A percentile compares a stretch with the other conserved stretches of the same genome.
Evolutionary conservation across 2,113 vertebrate species (phyloP).

Genomic region (Aegithalos caudatus): DNA sequence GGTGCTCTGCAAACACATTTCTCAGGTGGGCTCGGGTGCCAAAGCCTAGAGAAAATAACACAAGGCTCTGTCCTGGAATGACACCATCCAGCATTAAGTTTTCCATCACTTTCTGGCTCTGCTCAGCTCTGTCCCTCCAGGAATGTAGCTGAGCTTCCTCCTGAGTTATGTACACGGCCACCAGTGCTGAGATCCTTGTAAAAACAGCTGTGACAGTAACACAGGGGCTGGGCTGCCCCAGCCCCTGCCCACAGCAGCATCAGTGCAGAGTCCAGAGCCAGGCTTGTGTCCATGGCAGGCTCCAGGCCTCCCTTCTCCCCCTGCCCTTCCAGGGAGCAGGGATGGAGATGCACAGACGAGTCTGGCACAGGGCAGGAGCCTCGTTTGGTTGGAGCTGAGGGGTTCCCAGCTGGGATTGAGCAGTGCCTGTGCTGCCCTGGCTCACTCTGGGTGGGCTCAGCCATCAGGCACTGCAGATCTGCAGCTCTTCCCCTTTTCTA

Average conservation of each 20-base stretch:
- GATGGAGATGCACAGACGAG: not conserved
- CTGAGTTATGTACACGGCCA: not conserved
- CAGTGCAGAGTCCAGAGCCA: not conserved
- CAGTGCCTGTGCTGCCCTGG: not conserved
- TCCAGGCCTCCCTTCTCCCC: not conserved
- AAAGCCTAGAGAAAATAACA: not conserved
- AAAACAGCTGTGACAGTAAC: conserved; percentile 48
- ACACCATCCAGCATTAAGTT: not conserved
- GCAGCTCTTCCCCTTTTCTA: fast-evolving
- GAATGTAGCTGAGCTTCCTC: not conserved
- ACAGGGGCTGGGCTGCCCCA: not conserved
- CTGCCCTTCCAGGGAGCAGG: not conserved
- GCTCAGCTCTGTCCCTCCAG: not conserved
- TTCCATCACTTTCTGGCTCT: not conserved
- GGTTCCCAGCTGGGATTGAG: not conserved
- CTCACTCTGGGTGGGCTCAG: not conserved
- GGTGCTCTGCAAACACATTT: not conserved
- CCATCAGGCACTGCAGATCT: not conserved
- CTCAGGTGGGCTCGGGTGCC: not conserved
- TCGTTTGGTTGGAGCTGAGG: not conserved
- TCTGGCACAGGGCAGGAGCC: fast-evolving
- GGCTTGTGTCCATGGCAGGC: not conserved
- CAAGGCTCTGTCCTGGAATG: not conserved
- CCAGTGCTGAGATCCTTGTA: not conserved
- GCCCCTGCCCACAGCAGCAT: not conserved